Base-by-base conservation (phyloP, 2,888 invertebrate species). In the Sialis fuliginosa region DNA sequence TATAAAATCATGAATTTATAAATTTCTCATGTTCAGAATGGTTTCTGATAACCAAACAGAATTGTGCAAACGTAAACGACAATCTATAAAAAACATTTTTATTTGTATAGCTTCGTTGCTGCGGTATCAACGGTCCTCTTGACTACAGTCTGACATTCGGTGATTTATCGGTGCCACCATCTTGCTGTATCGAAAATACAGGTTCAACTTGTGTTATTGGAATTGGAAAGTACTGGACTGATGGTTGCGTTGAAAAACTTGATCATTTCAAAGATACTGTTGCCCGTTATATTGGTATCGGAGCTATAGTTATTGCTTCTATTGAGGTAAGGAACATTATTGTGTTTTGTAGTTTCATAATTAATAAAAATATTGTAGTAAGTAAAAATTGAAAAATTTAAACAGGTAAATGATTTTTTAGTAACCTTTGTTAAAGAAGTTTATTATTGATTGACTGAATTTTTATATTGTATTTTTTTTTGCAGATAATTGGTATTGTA, bases 191-290 rank as follows among this genome's bases (percentile, higher is more conserved):
- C 4, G 22, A 42, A 42, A 22, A 46, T 12, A 31, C 32, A 7
- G 22, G 34, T 7, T 22, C 34, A n/a, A n/a, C 30, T 30, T 47
- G 47, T 8, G 7, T 30, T 9, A 8, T 39, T 6, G 33, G 22
- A 22, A 10, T 34, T 4, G 6, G 8, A 30, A 10, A 22, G 22
- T 42, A 42, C 30, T 47, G 47, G 47, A 42, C 42, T 8, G 47
- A 47, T n/a, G 47, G 47, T 30, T 47, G 47, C 32, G 32, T 47
- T 12, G 22, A 10, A 34, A 47, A 47, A 47, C 32, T 47, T 6
- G 47, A 47, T 13, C 34, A 34, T 10, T 35, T 47, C 6, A 39
- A 40, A 13, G 33, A 35, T 10, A 34, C 33, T 31, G 33, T 34
- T 22, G 42, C 33, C 8, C 8, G 22, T 33, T 12, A 42, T 33